Base-by-base conservation (phyloP, 2,888 invertebrate genomes). In the Terebella lapidaria region DNA sequence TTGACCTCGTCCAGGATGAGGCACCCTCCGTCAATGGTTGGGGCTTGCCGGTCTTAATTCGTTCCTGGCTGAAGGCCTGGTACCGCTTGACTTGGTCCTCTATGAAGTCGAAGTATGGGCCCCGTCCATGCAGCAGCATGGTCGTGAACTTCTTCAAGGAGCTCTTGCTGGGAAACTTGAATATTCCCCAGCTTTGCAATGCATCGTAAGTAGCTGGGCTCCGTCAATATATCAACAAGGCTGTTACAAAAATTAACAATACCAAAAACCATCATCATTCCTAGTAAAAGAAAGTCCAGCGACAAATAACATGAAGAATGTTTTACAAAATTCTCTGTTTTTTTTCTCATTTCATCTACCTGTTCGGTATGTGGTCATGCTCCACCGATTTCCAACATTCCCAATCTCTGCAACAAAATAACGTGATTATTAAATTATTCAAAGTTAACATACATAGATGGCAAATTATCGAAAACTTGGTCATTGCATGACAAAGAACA, bases 181-280 rank as follows among this genome's bases (percentile, higher is more conserved):
- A 56, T 20, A 56, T 56, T 5, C 56, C 56, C 56, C 56, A 56
- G 5, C 24, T 20, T 46, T 22, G 30, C 22, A 56, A 10, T 15
- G 56, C 56, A 10, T 56, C 56, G 22, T 56, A 56, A n/a, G 56
- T 15, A 20, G 56, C 45, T 15, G 56, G 56, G 24, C 56, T 56
- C 18, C 54, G 4, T 25, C 10, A 18, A 26, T 54, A 54, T 18
- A 54, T 54, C 10, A 27, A 54, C 27, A 54, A 18, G 10, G 54
- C 54, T 22, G 20, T 20, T 10, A 49, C 22, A 18, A 49, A 35
- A 35, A 35, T 35, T n/a, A n/a, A n/a, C n/a, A n/a, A n/a, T n/a
- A n/a, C n/a, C n/a, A n/a, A n/a, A n/a, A n/a, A n/a, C n/a, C n/a
- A n/a, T n/a, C n/a, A n/a, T n/a, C n/a, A n/a, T n/a, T n/a, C n/a